phyloP scores from a whole-genome alignment of 53 echinoderm and acorn worm genomes.

The Paracentrotus lividus region DNA sequence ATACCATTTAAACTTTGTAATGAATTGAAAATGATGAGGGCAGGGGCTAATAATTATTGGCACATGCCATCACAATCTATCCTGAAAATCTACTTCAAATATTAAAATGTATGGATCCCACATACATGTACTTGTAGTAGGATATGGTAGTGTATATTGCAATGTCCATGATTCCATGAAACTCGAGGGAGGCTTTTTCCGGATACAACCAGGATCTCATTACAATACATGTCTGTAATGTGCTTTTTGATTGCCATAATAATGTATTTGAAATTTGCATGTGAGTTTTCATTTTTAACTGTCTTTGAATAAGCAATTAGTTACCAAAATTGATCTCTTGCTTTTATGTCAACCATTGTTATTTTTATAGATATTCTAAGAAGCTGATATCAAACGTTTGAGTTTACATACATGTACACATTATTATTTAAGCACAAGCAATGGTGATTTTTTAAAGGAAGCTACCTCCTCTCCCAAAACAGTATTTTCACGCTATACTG shows the following conservation, averaged over 20 bases:
- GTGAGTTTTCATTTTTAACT: background rate
- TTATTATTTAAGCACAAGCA: background rate
- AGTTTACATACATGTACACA: background rate
- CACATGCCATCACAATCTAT: background rate
- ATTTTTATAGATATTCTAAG: too few species aligned
- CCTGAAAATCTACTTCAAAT: background rate
- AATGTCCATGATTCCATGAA: background rate
- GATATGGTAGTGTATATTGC: background rate
- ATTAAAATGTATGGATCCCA: slow-evolving; percentile 16
- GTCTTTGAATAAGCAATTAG: too few species aligned
- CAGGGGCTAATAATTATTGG: background rate
- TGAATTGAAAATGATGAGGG: background rate
- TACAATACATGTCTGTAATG: background rate
- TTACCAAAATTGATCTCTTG: too few species aligned
- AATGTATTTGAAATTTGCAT: slow-evolving; percentile 7
- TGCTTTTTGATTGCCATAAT: slow-evolving; percentile 15
- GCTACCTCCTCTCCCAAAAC: too few species aligned
- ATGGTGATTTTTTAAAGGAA: too few species aligned
- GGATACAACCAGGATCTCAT: slow-evolving; percentile 10
- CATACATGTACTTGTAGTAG: background rate
- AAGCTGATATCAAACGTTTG: too few species aligned
- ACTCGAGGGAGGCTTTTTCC: background rate
- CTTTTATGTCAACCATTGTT: too few species aligned
- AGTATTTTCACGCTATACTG: background rate
- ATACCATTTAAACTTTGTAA: background rate